Evolutionary conservation across 2,113 vertebrate species (phyloP), one percentile per base, ranked within the genome.

Genomic region (Galemys pyrenaicus): DNA sequence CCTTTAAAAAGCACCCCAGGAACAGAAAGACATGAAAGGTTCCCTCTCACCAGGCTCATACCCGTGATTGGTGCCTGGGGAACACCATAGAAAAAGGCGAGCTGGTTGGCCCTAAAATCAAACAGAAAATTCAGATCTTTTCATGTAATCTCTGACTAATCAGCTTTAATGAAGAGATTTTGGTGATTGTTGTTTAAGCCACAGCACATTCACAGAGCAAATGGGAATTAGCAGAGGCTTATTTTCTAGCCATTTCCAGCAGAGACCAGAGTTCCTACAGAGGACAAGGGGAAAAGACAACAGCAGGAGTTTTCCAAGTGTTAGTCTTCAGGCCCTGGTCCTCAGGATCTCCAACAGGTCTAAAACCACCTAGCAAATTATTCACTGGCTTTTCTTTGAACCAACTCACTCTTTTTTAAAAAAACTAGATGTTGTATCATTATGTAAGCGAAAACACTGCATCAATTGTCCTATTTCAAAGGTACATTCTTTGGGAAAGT

Each of bases 61-160:
- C 2, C 9, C 26, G 41, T n/a, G 44, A 6, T 2, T 1, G 0
- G 80, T 28, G 0, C 2, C 94, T 58, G 22, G 28, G 70, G 67
- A 41, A 78, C n/a, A n/a, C n/a, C 0, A 0, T 3, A 2, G 68
- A 80, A 74, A 82, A 37, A 74, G 20, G 62, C 35, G 85, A 68
- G 35, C n/a, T 41, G 32, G n/a, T 85, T 87, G 39, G 65, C 94
- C 80, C 84, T 87, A 94, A 94, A 68, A 87, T 39, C 62, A 93
- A 70, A 89, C 44, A 62, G 35, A 94, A 96, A 97, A 95, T 62
- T 30, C 70, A 56, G 54, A 79, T 83, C 44, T 95, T 95, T 95
- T 65, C 81, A 83, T 81, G 84, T 30, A 73, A 92, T 94, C 71
- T 6, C 6, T 73, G 51, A 89, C 41, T 74, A 46, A 94, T 92